Conservation (phyloP, 2,888 invertebrate species). For the Thymelicus sylvestris region DNA sequence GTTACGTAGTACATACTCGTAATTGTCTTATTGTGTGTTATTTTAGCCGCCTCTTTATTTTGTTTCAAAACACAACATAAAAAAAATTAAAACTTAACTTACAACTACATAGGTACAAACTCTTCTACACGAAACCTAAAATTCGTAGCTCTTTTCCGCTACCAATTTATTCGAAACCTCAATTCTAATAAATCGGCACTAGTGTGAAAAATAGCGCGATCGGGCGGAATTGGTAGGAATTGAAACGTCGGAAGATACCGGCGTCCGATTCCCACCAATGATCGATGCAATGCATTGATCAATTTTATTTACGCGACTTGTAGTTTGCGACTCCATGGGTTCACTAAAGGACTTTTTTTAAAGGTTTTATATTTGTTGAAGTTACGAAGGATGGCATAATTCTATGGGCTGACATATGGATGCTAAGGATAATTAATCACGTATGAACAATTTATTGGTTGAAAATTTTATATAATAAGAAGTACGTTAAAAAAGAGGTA, state of each 20-base stretch:
- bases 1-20: too few species aligned
- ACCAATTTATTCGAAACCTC: constrained; percentile 30
- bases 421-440: too few species aligned
- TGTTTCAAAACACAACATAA: too few species aligned
- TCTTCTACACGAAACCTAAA: constrained; percentile 2
- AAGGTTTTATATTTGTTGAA: too few species aligned
- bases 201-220: constrained; percentile 32
- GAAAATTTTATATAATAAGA: too few species aligned
- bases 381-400: too few species aligned
- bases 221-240: constrained; percentile 32
- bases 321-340: neutral
- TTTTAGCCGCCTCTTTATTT: too few species aligned
- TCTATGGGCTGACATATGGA: too few species aligned
- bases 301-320: constrained; percentile 28
- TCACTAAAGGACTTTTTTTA: neutral
- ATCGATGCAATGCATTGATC: constrained; percentile 30
- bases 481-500: too few species aligned
- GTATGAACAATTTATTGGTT: too few species aligned
- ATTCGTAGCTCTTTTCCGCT: constrained; percentile 8
- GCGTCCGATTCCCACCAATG: constrained; percentile 26
- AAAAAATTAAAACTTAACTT: constrained; percentile 3
- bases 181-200: constrained; percentile 28
- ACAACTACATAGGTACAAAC: constrained; percentile 2
- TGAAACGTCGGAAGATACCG: constrained; percentile 31
- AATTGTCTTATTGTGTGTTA: too few species aligned